Percentiles rank a stretch among this genome's conserved stretches.
These are phyloP conservation scores for Mustela lutreola DNA, from an alignment of 2,113 vertebrate genomes.

Conservation along the genomic window DNA sequence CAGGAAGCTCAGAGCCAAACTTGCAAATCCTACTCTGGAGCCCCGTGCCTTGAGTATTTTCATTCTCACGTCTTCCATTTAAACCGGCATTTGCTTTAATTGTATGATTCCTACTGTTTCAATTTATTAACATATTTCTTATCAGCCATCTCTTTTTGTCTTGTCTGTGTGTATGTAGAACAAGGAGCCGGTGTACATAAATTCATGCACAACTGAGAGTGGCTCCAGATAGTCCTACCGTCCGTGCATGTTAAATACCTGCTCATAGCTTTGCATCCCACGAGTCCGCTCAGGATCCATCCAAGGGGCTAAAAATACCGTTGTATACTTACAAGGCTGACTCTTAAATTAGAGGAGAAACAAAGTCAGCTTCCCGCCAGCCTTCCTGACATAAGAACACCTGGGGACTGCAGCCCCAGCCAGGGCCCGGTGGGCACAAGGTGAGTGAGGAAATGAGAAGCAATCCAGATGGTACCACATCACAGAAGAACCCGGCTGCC, in stretches of 20 bases:
- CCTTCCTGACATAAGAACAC: constrained; percentile 64
- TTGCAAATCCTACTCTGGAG: neutral
- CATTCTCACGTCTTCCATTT: neutral
- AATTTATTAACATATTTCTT: neutral
- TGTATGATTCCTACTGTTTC: neutral
- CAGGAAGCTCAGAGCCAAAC: constrained; percentile 33
- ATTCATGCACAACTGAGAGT: neutral
- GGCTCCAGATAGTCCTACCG: neutral
- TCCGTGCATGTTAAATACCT: neutral
- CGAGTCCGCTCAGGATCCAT: neutral
- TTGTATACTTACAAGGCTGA: neutral
- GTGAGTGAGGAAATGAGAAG: constrained; percentile 80
- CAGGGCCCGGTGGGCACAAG: constrained; percentile 72
- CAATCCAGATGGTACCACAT: constrained; percentile 12
- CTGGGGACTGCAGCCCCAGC: constrained; percentile 56
- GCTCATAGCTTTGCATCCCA: neutral
- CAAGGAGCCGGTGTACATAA: neutral
- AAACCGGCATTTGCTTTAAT: neutral
- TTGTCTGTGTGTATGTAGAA: neutral
- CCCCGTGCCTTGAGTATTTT: neutral
- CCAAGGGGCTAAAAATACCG: neutral
- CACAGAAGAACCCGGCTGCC: constrained; percentile 57
- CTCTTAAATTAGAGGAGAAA: constrained; percentile 59
- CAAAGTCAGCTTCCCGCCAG: constrained; percentile 21
- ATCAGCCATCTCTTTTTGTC: neutral